Percentiles rank a stretch among this genome's conserved stretches.
Evolutionary conservation across 2,888 invertebrate genomes (phyloP).

Genomic region (Trichopria drosophilae): DNA sequence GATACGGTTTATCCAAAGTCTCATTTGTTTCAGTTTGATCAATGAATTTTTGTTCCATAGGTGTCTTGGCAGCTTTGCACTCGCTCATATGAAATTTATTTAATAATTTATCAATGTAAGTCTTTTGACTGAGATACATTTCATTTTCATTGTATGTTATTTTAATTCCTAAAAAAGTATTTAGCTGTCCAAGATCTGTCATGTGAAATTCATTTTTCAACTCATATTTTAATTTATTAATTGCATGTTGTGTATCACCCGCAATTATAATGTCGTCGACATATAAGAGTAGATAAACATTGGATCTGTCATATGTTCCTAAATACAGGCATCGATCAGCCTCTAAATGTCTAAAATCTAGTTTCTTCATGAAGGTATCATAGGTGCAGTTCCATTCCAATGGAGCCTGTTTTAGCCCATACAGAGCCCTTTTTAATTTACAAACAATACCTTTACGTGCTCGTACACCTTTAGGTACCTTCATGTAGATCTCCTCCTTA

Average conservation of each 20-base stretch:
- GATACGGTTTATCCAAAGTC: not conserved
- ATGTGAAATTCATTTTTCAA: slow-evolving; percentile 39
- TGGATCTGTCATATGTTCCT: not conserved
- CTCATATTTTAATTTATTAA: slow-evolving; percentile 1
- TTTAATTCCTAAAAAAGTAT: slow-evolving; percentile 41
- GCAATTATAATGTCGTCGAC: slow-evolving; percentile 1
- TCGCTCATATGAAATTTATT: slow-evolving; percentile 39
- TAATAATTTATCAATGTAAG: slow-evolving; percentile 39
- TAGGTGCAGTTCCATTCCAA: slow-evolving; percentile 41
- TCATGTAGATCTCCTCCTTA: slow-evolving; percentile 42
- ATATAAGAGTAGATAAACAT: not conserved
- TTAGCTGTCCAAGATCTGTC: slow-evolving; percentile 40
- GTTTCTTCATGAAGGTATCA: slow-evolving; percentile 29
- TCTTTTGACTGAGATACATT: slow-evolving; percentile 37
- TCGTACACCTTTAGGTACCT: slow-evolving; percentile 16
- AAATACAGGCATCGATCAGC: not conserved
- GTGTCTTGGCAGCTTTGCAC: slow-evolving; percentile 37
- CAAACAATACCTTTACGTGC: slow-evolving; percentile 25
- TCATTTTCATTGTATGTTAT: slow-evolving; percentile 32
- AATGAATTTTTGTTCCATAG: slow-evolving; percentile 33
- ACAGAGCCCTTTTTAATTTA: slow-evolving; percentile 41
- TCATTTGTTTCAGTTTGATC: slow-evolving; percentile 1
- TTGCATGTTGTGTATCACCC: not conserved
- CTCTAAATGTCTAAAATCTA: slow-evolving; percentile 27
- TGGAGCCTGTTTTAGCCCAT: slow-evolving; percentile 46